Base-by-base conservation (phyloP, 2,113 vertebrate species). In the Hippoglossus stenolepis region DNA sequence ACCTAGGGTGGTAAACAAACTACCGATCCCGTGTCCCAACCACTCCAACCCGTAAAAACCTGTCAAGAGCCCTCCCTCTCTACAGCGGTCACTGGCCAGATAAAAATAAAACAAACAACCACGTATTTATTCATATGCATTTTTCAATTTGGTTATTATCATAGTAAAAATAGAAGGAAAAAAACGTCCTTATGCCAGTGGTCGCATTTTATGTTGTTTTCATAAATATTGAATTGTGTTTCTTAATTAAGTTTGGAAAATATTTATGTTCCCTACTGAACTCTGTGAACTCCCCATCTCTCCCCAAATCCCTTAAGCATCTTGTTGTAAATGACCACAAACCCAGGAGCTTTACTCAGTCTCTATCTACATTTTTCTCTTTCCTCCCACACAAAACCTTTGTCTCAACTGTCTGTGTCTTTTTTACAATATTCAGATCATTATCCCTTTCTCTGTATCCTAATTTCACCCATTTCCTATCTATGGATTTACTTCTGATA, bases 1-100 rank as follows among this genome's bases (percentile, higher is more conserved):
- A 79, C 69, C 86, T 97, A 96, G 95, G 38, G 94, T 95, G 95
- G 93, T 95, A 92, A 90, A 87, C 91, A 67, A 93, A 75, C 88
- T 92, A 90, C 92, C 88, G 89, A 86, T 92, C 77, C 79, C 91
- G 86, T 89, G 24, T 78, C 87, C 84, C 75, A 87, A 77, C 86
- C 89, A 80, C 49, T 87, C 80, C 77, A 18, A 67, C 51, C 68
- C 11, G 17, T 78, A 59, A 40, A 80, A 63, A 79, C 3, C 74
- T 59, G 45, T 73, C 47, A 79, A 78, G 67, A 65, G 17, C 64
- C 60, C 51, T 64, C 47, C 65, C 67, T 76, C 51, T 70, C 28
- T 31, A 31, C 31, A 31, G 31, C 31, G 6, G 31, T 31, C 31
- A 31, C 6, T 85, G 64, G 49, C 24, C 53, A 77, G 47, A 49